Evolutionary conservation across 1,140 invertebrate species (phyloP), one percentile per base, ranked within the genome.

Genomic region (Drosophila persimilis): DNA sequence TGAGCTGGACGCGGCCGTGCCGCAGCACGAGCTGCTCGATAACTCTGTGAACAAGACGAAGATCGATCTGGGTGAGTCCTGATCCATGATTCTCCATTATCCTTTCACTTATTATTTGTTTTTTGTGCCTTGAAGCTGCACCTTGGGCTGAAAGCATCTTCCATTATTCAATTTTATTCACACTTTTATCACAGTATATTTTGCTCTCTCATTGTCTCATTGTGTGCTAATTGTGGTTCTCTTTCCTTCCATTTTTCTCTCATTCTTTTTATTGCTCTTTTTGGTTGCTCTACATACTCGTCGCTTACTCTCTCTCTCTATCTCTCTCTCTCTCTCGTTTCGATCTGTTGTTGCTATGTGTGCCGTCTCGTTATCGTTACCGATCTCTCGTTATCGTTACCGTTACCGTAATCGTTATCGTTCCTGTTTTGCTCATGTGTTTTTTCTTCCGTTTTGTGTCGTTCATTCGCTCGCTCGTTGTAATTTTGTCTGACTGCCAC

Each of bases 1-100:
- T 80, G 96, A 97, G 91, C 92, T 97, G 70, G 96, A 97, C 92
- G 94, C 95, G 62, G 97, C 96, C 2, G 95, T 98, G 66, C 97
- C 97, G 26, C 94, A 94, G 78, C 95, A 97, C 78, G 95, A 95
- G 86, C 93, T 98, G 20, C 93, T 98, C 22, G 97, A 99, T 90
- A 96, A 95, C 67, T 96, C 97, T 8, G 96, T 95, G 9, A 96
- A 94, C 74, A 97, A 97, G 92, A 95, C 95, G 39, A 97, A 97
- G 92, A 97, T 96, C 15, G 97, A 98, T 91, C 92, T 99, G 65
- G 90, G 90, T 91, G 51, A 90, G 66, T 97, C 95, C 26, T 3
- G 20, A 17, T 7, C 2, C n/a, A 13, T 39, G 35, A 39, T 39
- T 39, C 53, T 0, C 35, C 1, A 24, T 3, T 11, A 17, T 11